phyloP scores from a whole-genome alignment of 2,113 vertebrate genomes.

The Oreotrochilus melanogaster region DNA sequence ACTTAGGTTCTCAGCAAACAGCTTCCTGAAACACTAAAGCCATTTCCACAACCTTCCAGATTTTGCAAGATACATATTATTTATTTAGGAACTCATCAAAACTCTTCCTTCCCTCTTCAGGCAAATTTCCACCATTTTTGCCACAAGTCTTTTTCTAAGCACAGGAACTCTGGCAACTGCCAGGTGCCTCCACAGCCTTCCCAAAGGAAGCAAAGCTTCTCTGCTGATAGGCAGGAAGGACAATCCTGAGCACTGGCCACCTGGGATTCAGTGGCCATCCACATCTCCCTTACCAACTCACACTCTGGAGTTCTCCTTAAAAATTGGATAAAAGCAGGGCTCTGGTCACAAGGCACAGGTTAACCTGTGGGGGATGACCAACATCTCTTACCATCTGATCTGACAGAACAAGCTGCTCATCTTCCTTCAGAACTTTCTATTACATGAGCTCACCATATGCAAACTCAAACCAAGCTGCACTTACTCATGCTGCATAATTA shows the following conservation, averaged over 20 bases:
- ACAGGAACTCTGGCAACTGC: not conserved
- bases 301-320: not conserved
- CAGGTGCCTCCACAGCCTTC: too few species aligned
- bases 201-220: not conserved
- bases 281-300: not conserved
- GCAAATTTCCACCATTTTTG: not conserved
- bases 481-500: not conserved
- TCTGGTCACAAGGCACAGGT: not conserved
- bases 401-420: not conserved
- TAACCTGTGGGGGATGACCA: accelerated
- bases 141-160: not conserved
- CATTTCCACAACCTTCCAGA: not conserved
- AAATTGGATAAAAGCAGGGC: not conserved
- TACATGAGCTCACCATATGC: not conserved
- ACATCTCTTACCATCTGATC: accelerated
- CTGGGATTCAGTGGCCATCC: accelerated
- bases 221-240: accelerated
- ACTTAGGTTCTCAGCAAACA: not conserved
- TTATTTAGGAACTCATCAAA: not conserved
- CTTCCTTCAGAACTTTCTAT: not conserved
- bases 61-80: not conserved
- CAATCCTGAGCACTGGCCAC: not conserved
- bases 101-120: not conserved
- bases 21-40: not conserved
- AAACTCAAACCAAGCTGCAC: not conserved